Percentiles rank a stretch among this genome's conserved stretches.
These are phyloP conservation scores for Uloborus plumipes DNA, from an alignment of 2,888 invertebrate species.

Conservation along the genomic window DNA sequence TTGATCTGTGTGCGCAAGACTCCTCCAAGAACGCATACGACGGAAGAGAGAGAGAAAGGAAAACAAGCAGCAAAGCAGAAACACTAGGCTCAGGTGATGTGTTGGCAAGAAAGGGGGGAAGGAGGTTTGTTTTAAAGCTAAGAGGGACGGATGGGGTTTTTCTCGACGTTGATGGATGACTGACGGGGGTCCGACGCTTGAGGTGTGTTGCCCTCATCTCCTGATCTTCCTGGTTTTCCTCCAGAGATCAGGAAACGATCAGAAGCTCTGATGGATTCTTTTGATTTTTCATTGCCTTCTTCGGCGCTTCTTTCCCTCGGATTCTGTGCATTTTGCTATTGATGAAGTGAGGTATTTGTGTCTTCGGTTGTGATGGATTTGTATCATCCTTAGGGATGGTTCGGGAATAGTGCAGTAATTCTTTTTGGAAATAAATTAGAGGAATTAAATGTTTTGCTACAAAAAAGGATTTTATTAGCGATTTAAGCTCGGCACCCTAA, in stretches of 20 bases:
- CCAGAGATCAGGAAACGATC: slow-evolving; percentile 51
- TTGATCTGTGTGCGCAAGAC: slow-evolving; percentile 50
- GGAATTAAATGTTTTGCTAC: too few species aligned
- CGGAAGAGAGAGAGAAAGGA: background rate
- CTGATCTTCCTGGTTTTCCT: slow-evolving; percentile 30
- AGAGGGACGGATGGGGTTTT: slow-evolving; percentile 14
- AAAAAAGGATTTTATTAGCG: too few species aligned
- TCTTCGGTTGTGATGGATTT: too few species aligned
- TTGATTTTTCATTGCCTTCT: slow-evolving; percentile 40
- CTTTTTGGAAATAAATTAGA: too few species aligned
- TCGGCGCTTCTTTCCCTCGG: background rate
- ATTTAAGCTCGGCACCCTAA: too few species aligned
- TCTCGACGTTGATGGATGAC: slow-evolving; percentile 52
- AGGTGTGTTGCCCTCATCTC: slow-evolving; percentile 55
- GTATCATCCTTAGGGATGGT: too few species aligned
- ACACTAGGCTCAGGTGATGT: slow-evolving; percentile 8
- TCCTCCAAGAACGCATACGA: background rate
- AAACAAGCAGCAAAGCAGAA: background rate
- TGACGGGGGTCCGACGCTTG: slow-evolving; percentile 29
- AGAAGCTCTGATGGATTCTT: slow-evolving; percentile 21
- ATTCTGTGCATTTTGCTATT: too few species aligned
- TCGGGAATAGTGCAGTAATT: too few species aligned
- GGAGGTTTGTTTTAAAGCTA: slow-evolving; percentile 40
- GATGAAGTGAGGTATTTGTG: too few species aligned
- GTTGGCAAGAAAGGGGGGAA: slow-evolving; percentile 29